phyloP scores from a whole-genome alignment of 37 sponge, comb jelly and placozoan species.

The Bolinopsis microptera region DNA sequence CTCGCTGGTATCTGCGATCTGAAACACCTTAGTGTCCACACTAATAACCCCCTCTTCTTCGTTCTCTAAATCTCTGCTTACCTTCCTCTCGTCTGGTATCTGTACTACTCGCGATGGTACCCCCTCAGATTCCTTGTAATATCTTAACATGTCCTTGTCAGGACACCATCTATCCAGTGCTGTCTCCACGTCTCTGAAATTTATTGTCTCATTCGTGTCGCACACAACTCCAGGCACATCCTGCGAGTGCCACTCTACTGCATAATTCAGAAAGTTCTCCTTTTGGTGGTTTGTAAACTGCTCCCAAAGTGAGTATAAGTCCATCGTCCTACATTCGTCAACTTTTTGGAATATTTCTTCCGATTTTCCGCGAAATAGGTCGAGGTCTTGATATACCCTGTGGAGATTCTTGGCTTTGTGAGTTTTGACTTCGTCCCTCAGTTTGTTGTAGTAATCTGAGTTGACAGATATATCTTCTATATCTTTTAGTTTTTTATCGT shows the following conservation, averaged over 20 bases:
- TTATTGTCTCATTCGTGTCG: not conserved
- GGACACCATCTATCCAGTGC: not conserved
- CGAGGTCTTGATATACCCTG: not conserved
- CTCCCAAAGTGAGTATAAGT: not conserved
- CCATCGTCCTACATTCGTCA: not conserved
- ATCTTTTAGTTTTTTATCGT: not conserved
- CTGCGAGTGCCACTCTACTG: not conserved
- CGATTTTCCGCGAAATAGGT: not conserved
- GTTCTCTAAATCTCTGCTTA: not conserved
- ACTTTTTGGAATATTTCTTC: not conserved
- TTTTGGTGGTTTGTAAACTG: not conserved
- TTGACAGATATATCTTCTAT: slow-evolving; percentile 2
- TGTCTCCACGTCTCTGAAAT: not conserved
- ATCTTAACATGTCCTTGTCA: not conserved
- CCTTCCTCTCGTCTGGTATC: slow-evolving; percentile 16
- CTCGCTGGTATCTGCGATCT: not conserved
- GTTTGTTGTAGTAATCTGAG: not conserved
- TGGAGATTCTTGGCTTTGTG: slow-evolving; percentile 26
- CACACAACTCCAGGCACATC: not conserved
- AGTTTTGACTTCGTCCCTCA: not conserved
- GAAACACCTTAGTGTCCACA: not conserved
- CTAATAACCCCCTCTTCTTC: not conserved
- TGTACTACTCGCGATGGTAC: not conserved
- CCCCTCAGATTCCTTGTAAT: not conserved
- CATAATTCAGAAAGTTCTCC: not conserved